Conservation (phyloP, 2,888 invertebrate genomes). For the Cheilosia soror region DNA sequence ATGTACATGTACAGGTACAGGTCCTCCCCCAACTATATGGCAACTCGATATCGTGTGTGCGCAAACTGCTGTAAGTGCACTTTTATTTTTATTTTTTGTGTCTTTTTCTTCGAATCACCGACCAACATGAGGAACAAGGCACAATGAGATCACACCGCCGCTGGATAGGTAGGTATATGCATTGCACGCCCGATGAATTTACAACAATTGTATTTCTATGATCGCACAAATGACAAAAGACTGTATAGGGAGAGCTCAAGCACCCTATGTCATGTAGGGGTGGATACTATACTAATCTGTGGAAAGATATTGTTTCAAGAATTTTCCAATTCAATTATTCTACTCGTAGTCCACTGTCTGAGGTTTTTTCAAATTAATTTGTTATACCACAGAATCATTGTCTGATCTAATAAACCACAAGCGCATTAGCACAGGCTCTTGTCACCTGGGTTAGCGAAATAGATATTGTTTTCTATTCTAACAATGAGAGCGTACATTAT, state of each 20-base stretch:
- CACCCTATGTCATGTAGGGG: neutral
- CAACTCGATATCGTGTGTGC: constrained; percentile 67
- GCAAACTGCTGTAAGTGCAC: constrained; percentile 46
- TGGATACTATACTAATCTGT: neutral
- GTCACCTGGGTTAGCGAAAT: constrained; percentile 24
- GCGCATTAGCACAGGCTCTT: constrained; percentile 13
- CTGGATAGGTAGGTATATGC: constrained; percentile 48
- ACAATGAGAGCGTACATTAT: neutral
- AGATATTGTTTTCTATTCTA: constrained; percentile 7
- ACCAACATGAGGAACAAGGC: constrained; percentile 22
- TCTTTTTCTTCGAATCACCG: constrained; percentile 31
- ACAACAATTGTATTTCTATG: constrained; percentile 38
- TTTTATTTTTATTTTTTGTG: constrained; percentile 22
- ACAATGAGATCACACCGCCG: constrained; percentile 38
- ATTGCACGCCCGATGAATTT: constrained; percentile 53
- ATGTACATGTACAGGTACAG: constrained; percentile 5
- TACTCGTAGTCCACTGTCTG: neutral
- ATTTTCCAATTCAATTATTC: constrained; percentile 34
- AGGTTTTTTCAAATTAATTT: constrained; percentile 1
- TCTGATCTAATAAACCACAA: constrained; percentile 54
- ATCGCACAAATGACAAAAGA: neutral
- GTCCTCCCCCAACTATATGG: constrained; percentile 59
- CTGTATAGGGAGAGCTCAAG: neutral
- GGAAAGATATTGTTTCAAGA: constrained; percentile 42
- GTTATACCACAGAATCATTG: constrained; percentile 26